Base-by-base conservation (phyloP, 2,113 vertebrate genomes). In the Sebastes schlegelii region DNA sequence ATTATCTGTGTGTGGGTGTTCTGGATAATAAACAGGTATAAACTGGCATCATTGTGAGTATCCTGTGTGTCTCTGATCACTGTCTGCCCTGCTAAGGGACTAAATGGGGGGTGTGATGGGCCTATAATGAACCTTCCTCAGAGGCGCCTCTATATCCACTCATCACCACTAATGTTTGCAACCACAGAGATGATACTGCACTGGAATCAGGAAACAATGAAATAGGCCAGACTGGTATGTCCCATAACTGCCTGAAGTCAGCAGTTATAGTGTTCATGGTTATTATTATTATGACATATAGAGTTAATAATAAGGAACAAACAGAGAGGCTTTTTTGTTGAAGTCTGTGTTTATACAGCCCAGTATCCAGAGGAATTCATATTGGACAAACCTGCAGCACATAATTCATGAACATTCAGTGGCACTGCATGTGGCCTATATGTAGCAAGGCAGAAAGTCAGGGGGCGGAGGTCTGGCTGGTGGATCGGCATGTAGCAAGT, bases 1-100 rank as follows among this genome's bases (percentile, higher is more conserved):
- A 79, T 82, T 85, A 23, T 79, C 16, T 64, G 69, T 61, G 74
- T 68, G 14, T 40, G 76, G 73, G 84, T 64, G 86, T 57, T 43
- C 45, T 84, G 46, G 71, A 54, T 71, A 74, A 75, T 62, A 71
- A 79, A 76, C 71, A 79, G 63, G 10, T 66, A 68, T 62, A 43
- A 51, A 68, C 46, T 23, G 73, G 21, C 34, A n/a, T 79, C 26
- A 58, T 21, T 65, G 80, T 4, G 8, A 68, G 65, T 7, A 43
- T 54, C 17, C 54, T 55, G 66, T 48, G 52, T 46, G 57, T 48
- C 67, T 75, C 4, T 49, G 78, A 71, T 81, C 9, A 0, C 42
- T 2, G 54, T 71, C 49, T 52, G 40, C n/a, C 45, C 62, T 66
- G 42, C 19, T 77, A 58, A 11, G 80, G 63, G 69, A 64, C 11